A percentile compares a stretch with the other conserved stretches of the same genome.
These are phyloP conservation scores for Psix sp. DNA, from an alignment of 1,140 invertebrate genomes.

Conservation along the genomic window DNA sequence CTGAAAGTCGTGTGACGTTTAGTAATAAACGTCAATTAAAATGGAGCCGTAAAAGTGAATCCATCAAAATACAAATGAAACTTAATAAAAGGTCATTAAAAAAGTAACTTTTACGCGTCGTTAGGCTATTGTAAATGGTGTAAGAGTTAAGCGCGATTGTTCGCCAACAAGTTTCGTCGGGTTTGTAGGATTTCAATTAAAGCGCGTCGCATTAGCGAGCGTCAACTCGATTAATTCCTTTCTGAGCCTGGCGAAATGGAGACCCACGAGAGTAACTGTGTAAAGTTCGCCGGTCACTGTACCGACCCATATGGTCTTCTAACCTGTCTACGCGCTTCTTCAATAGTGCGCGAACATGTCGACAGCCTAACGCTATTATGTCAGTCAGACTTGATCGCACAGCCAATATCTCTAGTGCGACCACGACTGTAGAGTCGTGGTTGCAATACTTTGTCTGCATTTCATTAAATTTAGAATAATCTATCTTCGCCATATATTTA, in stretches of 20 bases:
- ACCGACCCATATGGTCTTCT: slow-evolving; percentile 25
- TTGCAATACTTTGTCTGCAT: too few species aligned
- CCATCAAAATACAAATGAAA: slow-evolving; percentile 4
- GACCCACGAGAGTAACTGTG: slow-evolving; percentile 9
- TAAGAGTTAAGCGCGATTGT: slow-evolving; percentile 33
- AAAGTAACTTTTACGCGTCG: slow-evolving; percentile 17
- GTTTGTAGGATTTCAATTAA: slow-evolving; percentile 37
- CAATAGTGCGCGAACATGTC: slow-evolving; percentile 45
- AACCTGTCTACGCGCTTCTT: slow-evolving; percentile 26
- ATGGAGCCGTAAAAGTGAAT: neutral
- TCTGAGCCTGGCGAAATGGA: slow-evolving; percentile 29
- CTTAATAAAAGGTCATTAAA: slow-evolving; percentile 13
- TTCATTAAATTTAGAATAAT: neutral
- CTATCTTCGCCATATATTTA: too few species aligned
- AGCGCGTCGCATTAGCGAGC: slow-evolving; percentile 45
- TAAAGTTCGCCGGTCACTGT: slow-evolving; percentile 44
- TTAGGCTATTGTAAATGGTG: slow-evolving; percentile 14
- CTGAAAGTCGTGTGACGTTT: neutral
- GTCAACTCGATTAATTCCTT: slow-evolving; percentile 48
- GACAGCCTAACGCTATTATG: slow-evolving; percentile 50
- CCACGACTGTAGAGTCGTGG: too few species aligned
- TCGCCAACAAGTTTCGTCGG: slow-evolving; percentile 28
- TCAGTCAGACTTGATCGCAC: slow-evolving; percentile 46
- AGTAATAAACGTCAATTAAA: slow-evolving; percentile 18
- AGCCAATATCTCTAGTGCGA: slow-evolving; percentile 34